Evolutionary conservation across 1,140 invertebrate genomes (phyloP).

Genomic region (Calliphora vicina): DNA sequence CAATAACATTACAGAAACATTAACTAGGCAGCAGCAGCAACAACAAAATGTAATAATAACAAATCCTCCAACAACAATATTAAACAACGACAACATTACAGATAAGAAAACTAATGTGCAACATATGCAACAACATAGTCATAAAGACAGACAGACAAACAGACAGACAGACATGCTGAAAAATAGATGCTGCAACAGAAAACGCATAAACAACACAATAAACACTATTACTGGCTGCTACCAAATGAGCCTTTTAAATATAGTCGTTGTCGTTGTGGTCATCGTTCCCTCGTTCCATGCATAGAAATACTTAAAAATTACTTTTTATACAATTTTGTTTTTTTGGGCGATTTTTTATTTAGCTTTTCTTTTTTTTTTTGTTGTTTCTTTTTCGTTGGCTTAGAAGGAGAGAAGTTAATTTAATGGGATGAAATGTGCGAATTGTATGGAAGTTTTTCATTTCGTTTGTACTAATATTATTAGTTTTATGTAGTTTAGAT

Average conservation of each 20-base stretch:
- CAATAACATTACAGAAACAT: not conserved
- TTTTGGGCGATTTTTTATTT: not conserved
- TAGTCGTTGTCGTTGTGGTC: not conserved
- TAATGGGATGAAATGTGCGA: not conserved
- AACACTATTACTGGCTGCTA: constrained; percentile 26
- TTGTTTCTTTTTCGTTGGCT: too few species aligned
- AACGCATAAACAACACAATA: constrained; percentile 28
- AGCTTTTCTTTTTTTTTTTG: too few species aligned
- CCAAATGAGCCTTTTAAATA: not conserved
- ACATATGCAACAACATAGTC: constrained; percentile 22
- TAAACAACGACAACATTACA: constrained; percentile 21
- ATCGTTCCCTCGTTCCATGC: not conserved
- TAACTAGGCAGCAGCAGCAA: not conserved
- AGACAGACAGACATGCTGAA: not conserved
- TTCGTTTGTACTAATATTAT: too few species aligned
- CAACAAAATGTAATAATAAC: constrained; percentile 22
- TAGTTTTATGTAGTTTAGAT: too few species aligned
- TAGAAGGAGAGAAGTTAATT: not conserved
- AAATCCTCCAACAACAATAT: constrained; percentile 19
- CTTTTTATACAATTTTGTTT: not conserved
- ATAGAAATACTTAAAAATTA: not conserved
- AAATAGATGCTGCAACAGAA: not conserved
- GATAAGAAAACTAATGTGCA: constrained; percentile 34
- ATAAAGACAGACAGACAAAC: not conserved
- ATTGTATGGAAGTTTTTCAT: not conserved